These are phyloP conservation scores for Lycia hirtaria DNA, from an alignment of 2,888 invertebrate species.

Conservation along the genomic window DNA sequence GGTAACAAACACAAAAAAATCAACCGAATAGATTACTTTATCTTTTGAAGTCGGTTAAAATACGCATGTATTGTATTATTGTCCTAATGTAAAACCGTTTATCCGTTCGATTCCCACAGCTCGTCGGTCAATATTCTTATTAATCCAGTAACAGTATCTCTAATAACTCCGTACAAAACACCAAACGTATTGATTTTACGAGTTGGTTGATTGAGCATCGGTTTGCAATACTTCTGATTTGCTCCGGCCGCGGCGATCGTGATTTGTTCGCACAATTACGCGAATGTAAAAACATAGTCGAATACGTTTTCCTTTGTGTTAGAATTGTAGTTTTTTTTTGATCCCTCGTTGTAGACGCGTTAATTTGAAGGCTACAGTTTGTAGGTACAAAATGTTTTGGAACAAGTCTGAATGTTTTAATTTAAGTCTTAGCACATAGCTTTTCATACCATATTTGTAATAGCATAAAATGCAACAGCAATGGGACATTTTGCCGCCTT, in stretches of 20 bases:
- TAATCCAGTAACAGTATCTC: slow-evolving; percentile 23
- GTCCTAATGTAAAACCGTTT: background rate
- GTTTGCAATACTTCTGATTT: slow-evolving; percentile 30
- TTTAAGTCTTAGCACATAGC: too few species aligned
- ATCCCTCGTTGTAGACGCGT: background rate
- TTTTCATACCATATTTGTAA: too few species aligned
- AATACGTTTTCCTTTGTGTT: slow-evolving; percentile 12
- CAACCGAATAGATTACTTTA: too few species aligned
- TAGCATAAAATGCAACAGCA: too few species aligned
- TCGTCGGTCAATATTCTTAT: slow-evolving; percentile 24
- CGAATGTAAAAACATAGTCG: slow-evolving; percentile 20
- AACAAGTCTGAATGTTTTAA: too few species aligned
- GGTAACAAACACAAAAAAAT: too few species aligned
- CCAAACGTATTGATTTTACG: slow-evolving; percentile 30
- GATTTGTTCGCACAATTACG: slow-evolving; percentile 28
- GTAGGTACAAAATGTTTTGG: too few species aligned
- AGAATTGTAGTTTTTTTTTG: slow-evolving; percentile 8
- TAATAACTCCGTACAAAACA: slow-evolving; percentile 26
- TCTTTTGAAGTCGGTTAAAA: too few species aligned
- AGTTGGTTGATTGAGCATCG: slow-evolving; percentile 25
- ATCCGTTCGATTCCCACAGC: slow-evolving; percentile 15
- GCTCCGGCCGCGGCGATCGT: slow-evolving; percentile 18
- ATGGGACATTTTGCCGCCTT: too few species aligned
- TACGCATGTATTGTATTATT: background rate
- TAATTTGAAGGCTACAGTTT: background rate